Evolutionary conservation across 1,140 invertebrate genomes (phyloP), one percentile per base, ranked within the genome.

Genomic region (Nasonia vitripennis): DNA sequence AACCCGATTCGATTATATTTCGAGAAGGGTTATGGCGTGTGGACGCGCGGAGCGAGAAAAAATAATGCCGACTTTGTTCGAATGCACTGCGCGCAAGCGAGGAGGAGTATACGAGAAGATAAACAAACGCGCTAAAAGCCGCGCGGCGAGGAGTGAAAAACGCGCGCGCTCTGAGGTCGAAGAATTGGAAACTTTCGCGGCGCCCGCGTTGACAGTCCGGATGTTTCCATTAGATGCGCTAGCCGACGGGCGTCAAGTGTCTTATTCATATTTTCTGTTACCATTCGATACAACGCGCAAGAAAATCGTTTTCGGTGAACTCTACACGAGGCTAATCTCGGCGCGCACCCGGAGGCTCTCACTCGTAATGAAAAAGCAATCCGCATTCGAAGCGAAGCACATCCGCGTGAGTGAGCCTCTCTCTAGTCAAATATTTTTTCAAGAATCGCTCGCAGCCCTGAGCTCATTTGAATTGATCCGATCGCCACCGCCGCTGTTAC

Each of bases 361-460:
- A 10, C 10, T 14, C n/a, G n/a, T 85, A 81, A 85, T 81, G 73
- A 81, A 85, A 85, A 75, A 80, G 45, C 48, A 85, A 85, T 74
- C 31, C 23, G 71, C 70, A 75, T 74, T 67, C 75, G 20, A 23
- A 79, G 20, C 45, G 20, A 81, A 67, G n/a, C 20, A 80, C 67
- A 71, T 37, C 14, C 48, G 45, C 75, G 1, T 5, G 20, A 41
- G 48, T 27, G 70, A 45, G 41, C 41, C 48, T 27, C 71, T 48
- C 37, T 62, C 55, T 81, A 85, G 62, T 81, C 84, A 85, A 81
- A 85, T 77, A 85, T 78, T 85, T 81, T 85, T 85, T 81, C 73
- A 81, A 75, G 78, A 85, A 55, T 75, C 71, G 37, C 75, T 34
- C 34, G n/a, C 71, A 34, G 71, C n/a, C 20, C n/a, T 3, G 20